phyloP scores from a whole-genome alignment of 1,140 invertebrate genomes.

The Hypsibius dujardini region DNA sequence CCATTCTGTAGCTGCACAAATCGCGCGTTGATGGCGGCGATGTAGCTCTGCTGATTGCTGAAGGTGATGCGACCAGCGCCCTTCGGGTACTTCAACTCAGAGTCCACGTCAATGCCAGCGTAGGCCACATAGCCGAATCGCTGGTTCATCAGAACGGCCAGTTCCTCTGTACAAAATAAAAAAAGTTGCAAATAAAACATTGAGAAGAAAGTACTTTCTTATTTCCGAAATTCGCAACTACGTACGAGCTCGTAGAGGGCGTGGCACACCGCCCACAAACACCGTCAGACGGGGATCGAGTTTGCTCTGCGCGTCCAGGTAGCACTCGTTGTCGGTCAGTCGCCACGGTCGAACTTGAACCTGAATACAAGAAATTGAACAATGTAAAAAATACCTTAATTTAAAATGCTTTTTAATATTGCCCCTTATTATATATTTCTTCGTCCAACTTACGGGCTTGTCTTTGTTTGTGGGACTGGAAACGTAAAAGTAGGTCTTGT shows the following conservation, averaged over 20 bases:
- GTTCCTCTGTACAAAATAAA: conserved; percentile 51
- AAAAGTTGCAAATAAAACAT: conserved; percentile 18
- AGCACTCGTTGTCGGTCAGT: conserved; percentile 91
- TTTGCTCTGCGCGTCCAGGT: conserved; percentile 86
- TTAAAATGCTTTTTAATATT: conserved; percentile 17
- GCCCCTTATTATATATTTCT: too few relatives aligned
- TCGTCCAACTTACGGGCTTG: conserved; percentile 51
- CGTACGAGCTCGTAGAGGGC: conserved; percentile 81
- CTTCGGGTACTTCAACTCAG: conserved; percentile 97
- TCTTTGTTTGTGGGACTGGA: conserved; percentile 97
- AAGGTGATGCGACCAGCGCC: conserved; percentile 96
- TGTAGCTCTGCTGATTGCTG: conserved; percentile 96
- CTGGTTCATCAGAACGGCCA: conserved; percentile 97
- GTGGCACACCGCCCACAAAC: conserved; percentile 95
- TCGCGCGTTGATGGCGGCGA: conserved; percentile 89
- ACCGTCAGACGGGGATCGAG: conserved; percentile 95
- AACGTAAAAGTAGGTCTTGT: conserved; percentile 91
- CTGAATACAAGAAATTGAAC: too few relatives aligned
- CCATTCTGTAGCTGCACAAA: conserved; percentile 97
- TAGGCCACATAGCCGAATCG: conserved; percentile 97
- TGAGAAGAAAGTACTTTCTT: too few relatives aligned
- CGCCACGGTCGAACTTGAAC: conserved; percentile 98
- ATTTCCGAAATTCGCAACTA: conserved; percentile 20
- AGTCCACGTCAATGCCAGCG: conserved; percentile 97
- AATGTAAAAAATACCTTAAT: conserved; percentile 18